Evolutionary conservation across 2,113 vertebrate genomes (phyloP).

Genomic region (Peucedramus taeniatus): DNA sequence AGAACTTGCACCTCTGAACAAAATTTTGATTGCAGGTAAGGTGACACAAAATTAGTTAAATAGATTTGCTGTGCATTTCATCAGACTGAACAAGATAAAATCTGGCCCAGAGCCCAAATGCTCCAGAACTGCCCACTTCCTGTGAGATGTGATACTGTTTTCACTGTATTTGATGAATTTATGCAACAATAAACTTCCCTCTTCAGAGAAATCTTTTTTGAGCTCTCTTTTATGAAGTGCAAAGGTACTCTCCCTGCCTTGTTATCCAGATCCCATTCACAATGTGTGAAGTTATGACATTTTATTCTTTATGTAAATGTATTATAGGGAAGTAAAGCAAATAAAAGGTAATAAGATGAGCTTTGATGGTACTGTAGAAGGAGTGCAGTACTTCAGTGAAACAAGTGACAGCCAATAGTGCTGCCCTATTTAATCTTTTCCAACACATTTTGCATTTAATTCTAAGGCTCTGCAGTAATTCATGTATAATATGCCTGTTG

Average conservation of each 20-base stretch:
- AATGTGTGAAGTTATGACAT: background rate
- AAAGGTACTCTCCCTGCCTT: background rate
- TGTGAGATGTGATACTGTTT: background rate
- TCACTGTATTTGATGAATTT: background rate
- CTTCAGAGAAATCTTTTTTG: background rate
- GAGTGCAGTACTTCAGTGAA: background rate
- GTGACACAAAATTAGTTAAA: background rate
- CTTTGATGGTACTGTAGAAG: background rate
- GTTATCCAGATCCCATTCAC: background rate
- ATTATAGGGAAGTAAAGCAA: constrained; percentile 12
- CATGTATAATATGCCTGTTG: background rate
- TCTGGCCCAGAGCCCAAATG: background rate
- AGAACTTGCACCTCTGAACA: background rate
- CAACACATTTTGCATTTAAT: constrained; percentile 44
- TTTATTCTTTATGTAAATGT: constrained; percentile 43
- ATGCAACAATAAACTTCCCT: background rate
- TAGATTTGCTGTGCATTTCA: background rate
- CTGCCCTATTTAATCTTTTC: constrained; percentile 35
- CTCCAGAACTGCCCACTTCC: background rate
- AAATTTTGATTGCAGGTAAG: background rate
- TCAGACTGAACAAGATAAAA: background rate
- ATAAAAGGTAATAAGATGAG: constrained; percentile 16
- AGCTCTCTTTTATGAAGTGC: background rate
- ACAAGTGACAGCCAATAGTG: background rate
- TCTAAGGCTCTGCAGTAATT: constrained; percentile 9